Conservation (phyloP, 2,113 vertebrate genomes). For the Grallaria varia region DNA sequence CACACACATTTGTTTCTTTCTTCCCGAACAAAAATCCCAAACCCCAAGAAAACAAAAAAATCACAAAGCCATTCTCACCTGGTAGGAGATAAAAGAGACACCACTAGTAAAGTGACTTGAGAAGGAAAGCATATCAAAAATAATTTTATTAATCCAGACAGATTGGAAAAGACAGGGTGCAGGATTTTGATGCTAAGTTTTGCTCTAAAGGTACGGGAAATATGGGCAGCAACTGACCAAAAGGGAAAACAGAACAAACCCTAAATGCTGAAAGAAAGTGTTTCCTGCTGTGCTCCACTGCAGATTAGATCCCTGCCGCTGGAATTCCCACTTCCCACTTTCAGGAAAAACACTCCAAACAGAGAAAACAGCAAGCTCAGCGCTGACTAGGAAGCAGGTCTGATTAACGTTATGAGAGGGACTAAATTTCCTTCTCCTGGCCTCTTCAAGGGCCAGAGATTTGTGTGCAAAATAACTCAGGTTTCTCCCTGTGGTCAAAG, state of each 20-base stretch:
- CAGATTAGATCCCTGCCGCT: neutral
- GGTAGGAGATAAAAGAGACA: neutral
- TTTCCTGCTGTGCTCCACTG: accelerated
- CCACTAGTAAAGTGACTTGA: neutral
- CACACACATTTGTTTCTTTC: neutral
- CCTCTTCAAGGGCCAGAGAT: neutral
- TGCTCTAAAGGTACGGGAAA: neutral
- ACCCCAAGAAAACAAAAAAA: neutral
- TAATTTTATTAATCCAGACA: neutral
- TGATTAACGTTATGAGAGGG: slow-evolving; percentile 31
- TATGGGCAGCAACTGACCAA: neutral
- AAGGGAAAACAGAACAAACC: neutral
- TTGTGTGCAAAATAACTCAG: neutral
- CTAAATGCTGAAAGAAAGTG: neutral
- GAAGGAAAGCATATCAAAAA: neutral
- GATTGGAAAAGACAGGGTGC: neutral
- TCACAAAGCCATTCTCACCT: neutral
- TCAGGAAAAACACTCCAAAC: neutral
- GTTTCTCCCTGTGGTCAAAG: neutral
- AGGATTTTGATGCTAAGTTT: neutral
- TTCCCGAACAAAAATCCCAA: neutral
- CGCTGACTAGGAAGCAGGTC: neutral
- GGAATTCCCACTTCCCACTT: neutral
- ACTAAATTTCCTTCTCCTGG: neutral
- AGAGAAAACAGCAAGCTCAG: neutral